Conservation (phyloP, 2,888 invertebrate species). For the Dermolepida albohirtum region DNA sequence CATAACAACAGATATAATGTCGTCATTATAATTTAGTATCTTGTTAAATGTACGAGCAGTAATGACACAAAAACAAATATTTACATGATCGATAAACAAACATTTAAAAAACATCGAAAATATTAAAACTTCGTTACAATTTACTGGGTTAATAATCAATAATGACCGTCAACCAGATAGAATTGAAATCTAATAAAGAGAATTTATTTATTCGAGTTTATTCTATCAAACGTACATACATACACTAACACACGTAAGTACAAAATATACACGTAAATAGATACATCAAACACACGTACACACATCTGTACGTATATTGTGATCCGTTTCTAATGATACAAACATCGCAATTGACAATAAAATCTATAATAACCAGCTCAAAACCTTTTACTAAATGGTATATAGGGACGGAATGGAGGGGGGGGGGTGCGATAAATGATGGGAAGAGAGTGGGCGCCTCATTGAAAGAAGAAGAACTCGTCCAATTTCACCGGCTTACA, state of each 20-base stretch:
- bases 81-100: too few relatives aligned
- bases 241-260: not conserved
- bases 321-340: conserved; percentile 50
- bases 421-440: conserved; percentile 13
- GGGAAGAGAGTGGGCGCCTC: conserved; percentile 23
- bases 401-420: conserved; percentile 42
- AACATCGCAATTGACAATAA: conserved; percentile 49
- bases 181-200: conserved; percentile 28
- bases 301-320: conserved; percentile 11
- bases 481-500: conserved; percentile 53
- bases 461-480: conserved; percentile 45
- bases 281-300: not conserved
- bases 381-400: conserved; percentile 54
- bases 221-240: not conserved
- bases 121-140: too few relatives aligned
- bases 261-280: not conserved
- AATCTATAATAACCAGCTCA: conserved; percentile 46
- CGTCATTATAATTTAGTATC: too few relatives aligned
- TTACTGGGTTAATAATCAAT: conserved; percentile 3
- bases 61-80: too few relatives aligned
- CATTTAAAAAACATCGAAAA: too few relatives aligned
- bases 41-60: too few relatives aligned
- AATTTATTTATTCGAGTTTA: conserved; percentile 16
- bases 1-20: too few relatives aligned
- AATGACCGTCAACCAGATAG: conserved; percentile 12